These are phyloP conservation scores for Chlorospingus semifuscus DNA, from an alignment of 2,797 vertebrate genomes.

Conservation along the genomic window DNA sequence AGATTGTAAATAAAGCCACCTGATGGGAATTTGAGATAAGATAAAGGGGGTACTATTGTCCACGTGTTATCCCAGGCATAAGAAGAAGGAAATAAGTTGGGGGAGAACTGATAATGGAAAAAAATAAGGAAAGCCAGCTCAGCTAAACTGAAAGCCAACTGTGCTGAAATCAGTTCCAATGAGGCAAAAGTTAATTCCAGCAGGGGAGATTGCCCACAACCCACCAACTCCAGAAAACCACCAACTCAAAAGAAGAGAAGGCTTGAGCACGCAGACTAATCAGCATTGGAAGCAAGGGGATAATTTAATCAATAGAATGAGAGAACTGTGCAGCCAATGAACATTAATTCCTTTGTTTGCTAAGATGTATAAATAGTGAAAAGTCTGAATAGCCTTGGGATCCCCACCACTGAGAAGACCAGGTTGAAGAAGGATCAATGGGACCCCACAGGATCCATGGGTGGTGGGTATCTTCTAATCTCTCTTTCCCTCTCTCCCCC, in stretches of 20 bases:
- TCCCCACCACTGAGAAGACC: neutral
- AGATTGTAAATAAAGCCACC: neutral
- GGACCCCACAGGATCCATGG: accelerated
- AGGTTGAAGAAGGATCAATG: neutral
- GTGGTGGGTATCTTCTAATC: neutral
- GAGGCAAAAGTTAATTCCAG: neutral
- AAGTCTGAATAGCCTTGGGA: neutral
- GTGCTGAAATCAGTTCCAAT: neutral
- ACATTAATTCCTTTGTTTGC: neutral
- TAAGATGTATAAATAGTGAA: neutral
- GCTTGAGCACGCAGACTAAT: neutral
- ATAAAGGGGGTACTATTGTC: neutral
- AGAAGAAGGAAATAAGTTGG: neutral
- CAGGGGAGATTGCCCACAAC: neutral
- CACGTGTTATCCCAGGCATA: neutral
- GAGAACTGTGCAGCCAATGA: neutral
- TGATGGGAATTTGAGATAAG: neutral
- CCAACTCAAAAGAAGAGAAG: neutral
- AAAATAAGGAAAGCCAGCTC: neutral
- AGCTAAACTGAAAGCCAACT: neutral
- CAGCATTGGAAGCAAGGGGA: neutral
- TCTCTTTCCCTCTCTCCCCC: neutral
- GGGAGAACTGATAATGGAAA: neutral
- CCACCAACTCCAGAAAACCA: neutral
- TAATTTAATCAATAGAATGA: neutral